phyloP scores from a whole-genome alignment of 30 jellyfish, hydroid and myxozoan genomes.

The Phacellophora camtschatica region DNA sequence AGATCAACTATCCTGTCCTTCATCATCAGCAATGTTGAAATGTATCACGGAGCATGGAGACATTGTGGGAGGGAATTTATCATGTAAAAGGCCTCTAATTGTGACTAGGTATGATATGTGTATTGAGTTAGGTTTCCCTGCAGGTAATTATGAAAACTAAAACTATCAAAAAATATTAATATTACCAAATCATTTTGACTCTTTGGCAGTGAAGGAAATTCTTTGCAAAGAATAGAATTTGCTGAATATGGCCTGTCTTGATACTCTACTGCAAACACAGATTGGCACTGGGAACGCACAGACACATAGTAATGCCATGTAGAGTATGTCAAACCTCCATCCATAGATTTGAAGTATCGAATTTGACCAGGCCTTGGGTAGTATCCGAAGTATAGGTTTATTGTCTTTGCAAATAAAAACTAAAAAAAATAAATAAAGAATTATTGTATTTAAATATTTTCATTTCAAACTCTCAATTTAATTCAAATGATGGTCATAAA shows the following conservation, averaged over 20 bases:
- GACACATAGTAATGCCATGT: slow-evolving; percentile 81
- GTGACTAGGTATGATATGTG: no score
- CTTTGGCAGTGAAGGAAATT: slow-evolving; percentile 23
- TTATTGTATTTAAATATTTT: no score
- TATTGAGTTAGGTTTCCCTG: no score
- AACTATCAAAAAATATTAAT: neutral
- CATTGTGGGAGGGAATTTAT: no score
- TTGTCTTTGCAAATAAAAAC: slow-evolving; percentile 42
- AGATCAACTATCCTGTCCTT: no score
- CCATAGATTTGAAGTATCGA: slow-evolving; percentile 33
- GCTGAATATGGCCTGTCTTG: slow-evolving; percentile 49
- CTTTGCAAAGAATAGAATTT: slow-evolving; percentile 64
- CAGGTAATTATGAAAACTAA: no score
- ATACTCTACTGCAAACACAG: slow-evolving; percentile 38
- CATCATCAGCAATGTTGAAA: no score
- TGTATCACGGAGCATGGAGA: no score
- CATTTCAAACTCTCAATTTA: no score
- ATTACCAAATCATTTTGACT: slow-evolving; percentile 52
- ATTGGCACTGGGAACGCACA: slow-evolving; percentile 51
- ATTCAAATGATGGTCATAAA: no score
- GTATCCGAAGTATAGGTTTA: slow-evolving; percentile 57
- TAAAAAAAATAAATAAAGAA: neutral
- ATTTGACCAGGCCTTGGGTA: slow-evolving; percentile 89
- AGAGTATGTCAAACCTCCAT: slow-evolving; percentile 68
- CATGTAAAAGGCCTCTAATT: no score